Base-by-base conservation (phyloP, 2,888 invertebrate genomes). In the Catocala nupta region DNA sequence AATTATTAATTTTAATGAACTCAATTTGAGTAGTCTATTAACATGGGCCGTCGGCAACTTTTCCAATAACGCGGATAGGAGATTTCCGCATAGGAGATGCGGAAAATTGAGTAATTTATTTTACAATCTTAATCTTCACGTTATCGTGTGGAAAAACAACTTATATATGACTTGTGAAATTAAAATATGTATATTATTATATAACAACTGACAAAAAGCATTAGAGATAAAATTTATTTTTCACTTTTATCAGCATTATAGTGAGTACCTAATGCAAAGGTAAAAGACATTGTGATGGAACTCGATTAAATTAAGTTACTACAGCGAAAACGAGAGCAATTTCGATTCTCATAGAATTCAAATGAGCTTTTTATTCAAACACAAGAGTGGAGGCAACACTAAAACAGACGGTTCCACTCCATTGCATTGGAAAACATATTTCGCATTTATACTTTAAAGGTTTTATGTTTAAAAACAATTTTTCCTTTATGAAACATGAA, bases 301-400 rank as follows among this genome's bases (percentile, higher is more conserved):
- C 88, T 87, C 92, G 90, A 92, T 93, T 92, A 92, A 92, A 92
- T 92, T 92, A 93, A 93, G 92, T 92, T 92, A 92, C 88, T 90
- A 90, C 90, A 85, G 89, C 87, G 89, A 89, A 90, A 92, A 90
- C 87, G 89, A 89, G 90, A 90, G 89, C 91, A 89, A 91, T 92
- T 92, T 85, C 92, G 90, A 93, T 93, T 90, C 92, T 88, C 92
- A 90, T 92, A 90, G 93, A 91, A 93, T 93, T 91, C 90, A 93
- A 93, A 93, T 92, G 93, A 93, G 90, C 87, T 89, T 92, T 93
- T 93, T 93, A 93, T 93, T 92, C 92, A 92, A 92, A 93, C 87
- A 82, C 81, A 81, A 85, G 84, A 85, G 80, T 83, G 85, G 83
- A 84, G 83, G 84, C 84, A 87, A 90, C 90, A 89, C 87, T 90